Evolutionary conservation across 2,797 vertebrate species (phyloP).

Genomic region (Eulemur mongoz): DNA sequence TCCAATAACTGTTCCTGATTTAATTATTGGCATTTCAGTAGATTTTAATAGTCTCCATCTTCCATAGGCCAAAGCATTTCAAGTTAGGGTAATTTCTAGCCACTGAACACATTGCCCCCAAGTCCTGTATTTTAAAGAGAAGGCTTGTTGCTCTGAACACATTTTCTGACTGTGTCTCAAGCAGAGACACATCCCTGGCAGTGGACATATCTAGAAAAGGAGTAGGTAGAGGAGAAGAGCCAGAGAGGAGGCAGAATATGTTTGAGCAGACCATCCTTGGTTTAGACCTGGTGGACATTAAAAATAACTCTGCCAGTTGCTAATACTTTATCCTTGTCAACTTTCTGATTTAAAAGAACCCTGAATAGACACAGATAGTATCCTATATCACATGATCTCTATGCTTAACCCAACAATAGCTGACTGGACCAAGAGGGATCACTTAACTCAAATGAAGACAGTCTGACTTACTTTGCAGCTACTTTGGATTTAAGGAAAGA

Average conservation of each 20-base stretch:
- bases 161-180: not conserved
- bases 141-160: not conserved
- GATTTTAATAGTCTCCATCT: conserved; percentile 42
- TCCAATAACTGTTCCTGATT: not conserved
- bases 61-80: not conserved
- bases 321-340: not conserved
- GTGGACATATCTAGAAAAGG: not conserved
- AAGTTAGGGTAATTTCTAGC: not conserved
- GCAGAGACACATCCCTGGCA: not conserved
- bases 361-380: not conserved
- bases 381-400: not conserved
- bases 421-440: not conserved
- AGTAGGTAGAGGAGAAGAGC: not conserved
- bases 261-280: not conserved
- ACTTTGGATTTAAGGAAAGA: not conserved
- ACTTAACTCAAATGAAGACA: not conserved
- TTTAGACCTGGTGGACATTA: not conserved
- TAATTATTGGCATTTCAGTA: conserved; percentile 60
- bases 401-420: not conserved
- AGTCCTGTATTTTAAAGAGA: not conserved
- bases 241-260: not conserved
- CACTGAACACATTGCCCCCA: not conserved
- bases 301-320: not conserved
- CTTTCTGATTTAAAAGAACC: not conserved
- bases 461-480: not conserved